Percentiles rank a stretch among this genome's conserved stretches.
These are phyloP conservation scores for Falcaria lacertinaria DNA, from an alignment of 2,888 invertebrate species.

Conservation along the genomic window DNA sequence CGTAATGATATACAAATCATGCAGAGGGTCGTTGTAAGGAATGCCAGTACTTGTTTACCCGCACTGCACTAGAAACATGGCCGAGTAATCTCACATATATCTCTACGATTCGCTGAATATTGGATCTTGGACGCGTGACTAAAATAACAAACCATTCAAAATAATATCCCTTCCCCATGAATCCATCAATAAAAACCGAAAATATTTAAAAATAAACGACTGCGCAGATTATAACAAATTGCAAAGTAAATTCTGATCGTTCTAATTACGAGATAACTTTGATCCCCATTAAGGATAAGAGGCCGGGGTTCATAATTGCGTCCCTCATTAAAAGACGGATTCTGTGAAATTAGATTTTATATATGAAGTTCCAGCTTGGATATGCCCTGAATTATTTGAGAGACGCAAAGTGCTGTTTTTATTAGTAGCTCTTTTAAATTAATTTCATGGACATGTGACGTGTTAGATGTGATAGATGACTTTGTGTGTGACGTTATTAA, in stretches of 20 bases:
- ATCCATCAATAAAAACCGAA: background rate
- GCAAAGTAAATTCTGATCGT: slow-evolving; percentile 29
- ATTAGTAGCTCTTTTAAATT: slow-evolving; percentile 20
- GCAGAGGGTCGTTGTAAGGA: slow-evolving; percentile 45
- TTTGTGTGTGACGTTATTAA: slow-evolving; percentile 32
- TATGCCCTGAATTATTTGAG: slow-evolving; percentile 36
- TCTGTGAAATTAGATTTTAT: slow-evolving; percentile 52
- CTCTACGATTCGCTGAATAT: slow-evolving; percentile 39
- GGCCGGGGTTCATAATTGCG: slow-evolving; percentile 52
- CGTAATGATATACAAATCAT: slow-evolving; percentile 66
- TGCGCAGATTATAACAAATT: slow-evolving; percentile 5
- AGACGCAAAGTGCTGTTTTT: slow-evolving; percentile 9
- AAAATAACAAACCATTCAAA: slow-evolving; percentile 25
- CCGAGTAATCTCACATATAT: slow-evolving; percentile 37
- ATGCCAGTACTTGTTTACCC: slow-evolving; percentile 22
- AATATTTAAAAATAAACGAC: background rate
- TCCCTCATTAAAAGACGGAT: slow-evolving; percentile 51
- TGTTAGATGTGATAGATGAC: slow-evolving; percentile 30
- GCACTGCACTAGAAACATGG: too few species aligned
- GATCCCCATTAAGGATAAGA: slow-evolving; percentile 43
- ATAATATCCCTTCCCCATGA: slow-evolving; percentile 3
- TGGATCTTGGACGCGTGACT: slow-evolving; percentile 32
- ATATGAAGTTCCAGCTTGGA: slow-evolving; percentile 42
- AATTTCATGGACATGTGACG: slow-evolving; percentile 17
- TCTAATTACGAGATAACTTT: slow-evolving; percentile 42